Evolutionary conservation across 2,888 invertebrate species (phyloP).

Genomic region (Augiades crinisus): DNA sequence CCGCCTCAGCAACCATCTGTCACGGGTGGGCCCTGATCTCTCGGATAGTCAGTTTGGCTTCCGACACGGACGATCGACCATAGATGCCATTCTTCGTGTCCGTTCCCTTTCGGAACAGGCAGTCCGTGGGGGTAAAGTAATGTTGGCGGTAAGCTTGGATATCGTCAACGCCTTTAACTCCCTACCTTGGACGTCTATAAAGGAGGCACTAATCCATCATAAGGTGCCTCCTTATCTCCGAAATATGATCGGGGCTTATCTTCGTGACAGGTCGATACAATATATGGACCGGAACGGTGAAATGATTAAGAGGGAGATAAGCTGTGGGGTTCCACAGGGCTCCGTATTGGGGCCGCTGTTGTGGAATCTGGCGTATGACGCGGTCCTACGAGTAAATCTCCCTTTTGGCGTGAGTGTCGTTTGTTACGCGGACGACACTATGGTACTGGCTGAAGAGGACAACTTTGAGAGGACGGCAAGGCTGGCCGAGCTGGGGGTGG

Average conservation of each 20-base stretch:
- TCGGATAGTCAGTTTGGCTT: conserved; percentile 3
- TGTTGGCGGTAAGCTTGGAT: conserved; percentile 30
- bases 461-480: too few species aligned
- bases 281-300: neutral
- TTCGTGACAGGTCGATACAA: neutral
- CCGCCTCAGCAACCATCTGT: neutral
- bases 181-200: conserved; percentile 27
- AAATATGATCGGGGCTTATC: neutral
- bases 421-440: too few species aligned
- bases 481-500: too few species aligned
- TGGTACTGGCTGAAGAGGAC: too few species aligned
- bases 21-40: neutral
- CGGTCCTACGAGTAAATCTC: too few species aligned
- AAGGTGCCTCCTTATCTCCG: neutral
- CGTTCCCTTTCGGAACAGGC: conserved; percentile 6
- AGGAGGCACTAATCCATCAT: neutral
- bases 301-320: neutral
- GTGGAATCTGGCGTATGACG: too few species aligned
- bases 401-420: too few species aligned
- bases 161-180: too few species aligned
- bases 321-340: neutral
- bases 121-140: conserved; percentile 13
- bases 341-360: too few species aligned
- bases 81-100: conserved; percentile 20
- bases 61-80: too few species aligned